phyloP scores from a whole-genome alignment of 2,888 invertebrate genomes.

The Catocala fraxini region DNA sequence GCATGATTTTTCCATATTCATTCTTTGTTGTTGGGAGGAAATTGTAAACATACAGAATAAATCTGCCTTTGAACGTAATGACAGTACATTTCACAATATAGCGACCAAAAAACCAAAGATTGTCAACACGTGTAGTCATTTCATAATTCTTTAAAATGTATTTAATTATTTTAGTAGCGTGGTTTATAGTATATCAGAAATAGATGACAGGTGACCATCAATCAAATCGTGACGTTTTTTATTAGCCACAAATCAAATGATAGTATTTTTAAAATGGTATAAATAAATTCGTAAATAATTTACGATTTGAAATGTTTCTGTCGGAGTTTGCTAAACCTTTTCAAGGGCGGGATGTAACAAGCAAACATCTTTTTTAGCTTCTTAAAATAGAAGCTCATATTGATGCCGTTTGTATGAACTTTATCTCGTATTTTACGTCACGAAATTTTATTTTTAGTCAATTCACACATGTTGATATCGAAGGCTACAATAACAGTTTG shows the following conservation, averaged over 20 bases:
- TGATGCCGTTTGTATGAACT: slow-evolving; percentile 64
- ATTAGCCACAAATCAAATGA: slow-evolving; percentile 68
- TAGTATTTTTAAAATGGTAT: slow-evolving; percentile 62
- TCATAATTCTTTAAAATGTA: background rate
- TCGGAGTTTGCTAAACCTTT: slow-evolving; percentile 65
- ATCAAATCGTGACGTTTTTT: slow-evolving; percentile 66
- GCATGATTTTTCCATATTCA: slow-evolving; percentile 44
- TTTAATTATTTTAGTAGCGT: slow-evolving; percentile 22
- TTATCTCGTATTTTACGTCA: slow-evolving; percentile 66
- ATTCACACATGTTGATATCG: slow-evolving; percentile 53
- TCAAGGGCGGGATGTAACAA: slow-evolving; percentile 75
- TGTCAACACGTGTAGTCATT: background rate
- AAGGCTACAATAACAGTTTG: slow-evolving; percentile 54
- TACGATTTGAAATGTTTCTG: slow-evolving; percentile 64
- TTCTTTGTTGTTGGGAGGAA: slow-evolving; percentile 11
- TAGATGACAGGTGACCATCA: slow-evolving; percentile 56
- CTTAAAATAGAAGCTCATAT: slow-evolving; percentile 71
- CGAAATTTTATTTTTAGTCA: slow-evolving; percentile 59
- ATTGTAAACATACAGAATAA: background rate
- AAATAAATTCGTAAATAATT: slow-evolving; percentile 66
- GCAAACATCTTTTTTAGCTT: slow-evolving; percentile 76
- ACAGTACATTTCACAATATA: background rate
- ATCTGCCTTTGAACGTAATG: background rate
- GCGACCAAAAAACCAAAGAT: background rate
- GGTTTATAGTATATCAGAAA: slow-evolving; percentile 28